phyloP scores from a whole-genome alignment of 2,888 invertebrate species.

The Boloria selene region DNA sequence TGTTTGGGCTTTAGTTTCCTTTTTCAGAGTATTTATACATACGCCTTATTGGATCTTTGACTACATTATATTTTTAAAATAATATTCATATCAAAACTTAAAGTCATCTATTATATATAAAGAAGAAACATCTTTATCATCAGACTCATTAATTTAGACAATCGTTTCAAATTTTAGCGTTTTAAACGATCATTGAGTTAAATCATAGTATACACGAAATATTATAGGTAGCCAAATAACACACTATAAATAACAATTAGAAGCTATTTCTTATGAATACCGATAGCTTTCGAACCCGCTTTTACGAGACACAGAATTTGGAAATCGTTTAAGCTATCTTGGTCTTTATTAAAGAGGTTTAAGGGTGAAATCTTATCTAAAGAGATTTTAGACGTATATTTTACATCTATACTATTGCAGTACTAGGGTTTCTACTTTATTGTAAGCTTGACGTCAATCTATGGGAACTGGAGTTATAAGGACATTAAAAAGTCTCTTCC shows the following conservation, averaged over 20 bases:
- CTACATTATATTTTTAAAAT: too few species aligned
- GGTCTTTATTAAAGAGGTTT: neutral
- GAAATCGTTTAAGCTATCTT: neutral
- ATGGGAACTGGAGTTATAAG: too few species aligned
- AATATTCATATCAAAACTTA: neutral
- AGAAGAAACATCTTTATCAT: neutral
- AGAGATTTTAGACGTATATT: neutral
- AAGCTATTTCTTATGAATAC: constrained; percentile 28
- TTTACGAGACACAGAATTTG: constrained; percentile 7
- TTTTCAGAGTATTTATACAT: too few species aligned
- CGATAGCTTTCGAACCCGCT: constrained; percentile 23
- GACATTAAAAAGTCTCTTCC: too few species aligned
- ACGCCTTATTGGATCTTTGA: too few species aligned
- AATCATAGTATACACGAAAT: constrained; percentile 21
- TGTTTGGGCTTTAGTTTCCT: too few species aligned
- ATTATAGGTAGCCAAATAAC: constrained; percentile 26
- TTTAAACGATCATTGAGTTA: constrained; percentile 26
- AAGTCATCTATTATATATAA: neutral
- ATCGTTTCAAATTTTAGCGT: constrained; percentile 3
- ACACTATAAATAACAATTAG: constrained; percentile 37
- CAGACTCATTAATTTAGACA: neutral
- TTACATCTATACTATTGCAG: neutral
- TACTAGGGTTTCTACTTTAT: neutral
- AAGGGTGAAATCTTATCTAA: neutral
- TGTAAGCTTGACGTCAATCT: too few species aligned